Evolutionary conservation across 2,797 vertebrate species (phyloP).

Genomic region (Zonotrichia albicollis): DNA sequence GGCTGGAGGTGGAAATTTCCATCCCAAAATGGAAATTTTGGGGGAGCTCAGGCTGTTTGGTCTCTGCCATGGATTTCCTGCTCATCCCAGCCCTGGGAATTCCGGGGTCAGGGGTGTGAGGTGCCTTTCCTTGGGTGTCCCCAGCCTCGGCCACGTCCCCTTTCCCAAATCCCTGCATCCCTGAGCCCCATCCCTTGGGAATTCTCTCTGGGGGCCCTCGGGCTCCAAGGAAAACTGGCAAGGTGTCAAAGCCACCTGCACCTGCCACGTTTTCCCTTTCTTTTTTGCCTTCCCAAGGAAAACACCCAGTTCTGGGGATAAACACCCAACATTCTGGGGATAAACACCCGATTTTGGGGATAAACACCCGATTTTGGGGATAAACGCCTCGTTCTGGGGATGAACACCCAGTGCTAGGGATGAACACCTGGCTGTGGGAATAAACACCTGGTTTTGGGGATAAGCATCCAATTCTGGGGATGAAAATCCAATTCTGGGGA

Average conservation of each 20-base stretch:
- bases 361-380: too few species aligned
- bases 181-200: background rate
- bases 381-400: too few species aligned
- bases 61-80: background rate
- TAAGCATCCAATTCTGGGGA: rapidly evolving
- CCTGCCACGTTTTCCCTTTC: background rate
- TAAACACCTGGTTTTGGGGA: too few species aligned
- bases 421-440: too few species aligned
- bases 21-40: background rate
- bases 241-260: background rate
- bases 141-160: background rate
- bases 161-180: background rate
- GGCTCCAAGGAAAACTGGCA: background rate
- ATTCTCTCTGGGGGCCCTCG: background rate
- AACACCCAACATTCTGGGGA: too few species aligned
- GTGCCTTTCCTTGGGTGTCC: background rate
- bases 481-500: too few species aligned
- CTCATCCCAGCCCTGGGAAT: background rate
- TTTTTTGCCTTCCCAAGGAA: background rate
- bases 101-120: background rate
- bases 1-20: background rate
- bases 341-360: too few species aligned
- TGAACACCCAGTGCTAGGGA: too few species aligned
- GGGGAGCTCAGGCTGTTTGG: background rate
- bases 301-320: too few species aligned